These are phyloP conservation scores for Leptinotarsa rubiginosa DNA, from an alignment of 2,888 invertebrate genomes.

Conservation along the genomic window DNA sequence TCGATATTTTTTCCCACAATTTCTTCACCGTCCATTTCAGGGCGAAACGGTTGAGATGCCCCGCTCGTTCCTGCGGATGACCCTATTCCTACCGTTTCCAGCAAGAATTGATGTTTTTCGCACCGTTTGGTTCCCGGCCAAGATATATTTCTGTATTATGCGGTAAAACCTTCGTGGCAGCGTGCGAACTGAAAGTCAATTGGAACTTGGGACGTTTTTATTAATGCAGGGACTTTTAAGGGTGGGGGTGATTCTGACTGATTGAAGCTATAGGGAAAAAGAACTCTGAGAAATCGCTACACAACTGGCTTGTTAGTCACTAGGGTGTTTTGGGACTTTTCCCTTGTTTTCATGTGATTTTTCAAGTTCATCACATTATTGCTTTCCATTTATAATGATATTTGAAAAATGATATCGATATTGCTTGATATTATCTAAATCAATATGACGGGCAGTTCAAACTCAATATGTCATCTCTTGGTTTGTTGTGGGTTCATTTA, in stretches of 20 bases:
- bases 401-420: too few species aligned
- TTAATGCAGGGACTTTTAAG: background rate
- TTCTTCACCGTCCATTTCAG: background rate
- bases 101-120: slow-evolving; percentile 2
- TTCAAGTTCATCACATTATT: too few species aligned
- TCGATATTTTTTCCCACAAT: background rate
- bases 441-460: too few species aligned
- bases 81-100: background rate
- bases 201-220: background rate
- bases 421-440: too few species aligned
- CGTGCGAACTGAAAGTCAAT: slow-evolving; percentile 6
- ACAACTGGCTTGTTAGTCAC: background rate
- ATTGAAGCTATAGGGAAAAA: background rate
- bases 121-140: background rate
- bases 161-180: background rate
- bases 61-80: background rate
- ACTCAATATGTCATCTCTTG: too few species aligned
- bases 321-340: too few species aligned
- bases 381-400: too few species aligned
- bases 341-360: too few species aligned
- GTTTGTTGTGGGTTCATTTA: too few species aligned
- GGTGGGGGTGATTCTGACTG: background rate
- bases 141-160: slow-evolving; percentile 9
- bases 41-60: background rate
- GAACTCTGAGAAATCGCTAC: background rate